Conservation (phyloP, 1,140 invertebrate genomes). For the Drusus annulatus region DNA sequence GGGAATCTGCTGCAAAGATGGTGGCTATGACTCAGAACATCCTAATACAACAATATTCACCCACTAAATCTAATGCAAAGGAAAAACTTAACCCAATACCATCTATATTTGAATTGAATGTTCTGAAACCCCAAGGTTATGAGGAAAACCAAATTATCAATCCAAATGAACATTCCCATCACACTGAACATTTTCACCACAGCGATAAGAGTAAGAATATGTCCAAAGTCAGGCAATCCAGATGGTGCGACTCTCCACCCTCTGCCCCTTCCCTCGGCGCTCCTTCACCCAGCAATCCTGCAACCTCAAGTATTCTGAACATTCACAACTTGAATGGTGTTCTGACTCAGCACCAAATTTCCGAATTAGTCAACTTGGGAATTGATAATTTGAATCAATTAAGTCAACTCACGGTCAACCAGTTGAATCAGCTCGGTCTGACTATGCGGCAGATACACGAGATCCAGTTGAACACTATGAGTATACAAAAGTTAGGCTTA, state of each 20-base stretch:
- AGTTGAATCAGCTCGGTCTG: constrained; percentile 73
- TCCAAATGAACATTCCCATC: constrained; percentile 49
- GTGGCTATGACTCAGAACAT: constrained; percentile 80
- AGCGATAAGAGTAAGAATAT: constrained; percentile 68
- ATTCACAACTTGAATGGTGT: constrained; percentile 73
- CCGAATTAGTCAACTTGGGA: constrained; percentile 72
- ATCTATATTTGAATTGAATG: constrained; percentile 73
- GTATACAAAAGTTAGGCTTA: constrained; percentile 71
- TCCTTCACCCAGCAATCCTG: constrained; percentile 57
- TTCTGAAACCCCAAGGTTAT: constrained; percentile 66
- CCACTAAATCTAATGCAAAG: constrained; percentile 63
- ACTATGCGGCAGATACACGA: constrained; percentile 74
- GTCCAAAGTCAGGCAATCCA: constrained; percentile 74
- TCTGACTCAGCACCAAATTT: constrained; percentile 71
- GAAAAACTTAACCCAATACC: constrained; percentile 67
- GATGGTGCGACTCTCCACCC: constrained; percentile 73
- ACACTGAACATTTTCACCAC: constrained; percentile 61
- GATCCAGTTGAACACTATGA: constrained; percentile 74
- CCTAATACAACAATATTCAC: constrained; percentile 72
- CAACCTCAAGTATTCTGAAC: constrained; percentile 66
- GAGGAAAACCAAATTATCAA: constrained; percentile 62
- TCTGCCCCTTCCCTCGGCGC: constrained; percentile 31
- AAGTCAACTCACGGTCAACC: constrained; percentile 72
- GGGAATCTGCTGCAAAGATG: constrained; percentile 82
- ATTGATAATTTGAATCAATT: constrained; percentile 74